Conservation (phyloP, 1,140 invertebrate genomes). For the Ooceraea biroi region DNA sequence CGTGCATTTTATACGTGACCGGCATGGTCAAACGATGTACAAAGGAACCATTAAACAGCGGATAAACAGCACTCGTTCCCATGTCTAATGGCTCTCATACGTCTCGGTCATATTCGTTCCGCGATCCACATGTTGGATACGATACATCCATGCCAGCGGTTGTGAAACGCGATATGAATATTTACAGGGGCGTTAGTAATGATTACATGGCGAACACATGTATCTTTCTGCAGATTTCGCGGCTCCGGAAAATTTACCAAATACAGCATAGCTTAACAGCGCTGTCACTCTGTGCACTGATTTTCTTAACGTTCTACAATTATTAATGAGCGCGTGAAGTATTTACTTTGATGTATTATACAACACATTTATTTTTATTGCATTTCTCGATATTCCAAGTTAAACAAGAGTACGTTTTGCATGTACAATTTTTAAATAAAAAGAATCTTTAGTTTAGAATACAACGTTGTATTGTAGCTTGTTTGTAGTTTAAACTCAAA, state of each 20-base stretch:
- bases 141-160: constrained; percentile 48
- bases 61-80: constrained; percentile 69
- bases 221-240: constrained; percentile 24
- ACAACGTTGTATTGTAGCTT: too few species aligned
- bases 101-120: constrained; percentile 67
- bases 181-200: constrained; percentile 61
- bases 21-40: constrained; percentile 38
- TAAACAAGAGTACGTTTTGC: not conserved
- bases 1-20: constrained; percentile 56
- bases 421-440: not conserved
- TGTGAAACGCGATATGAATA: constrained; percentile 72
- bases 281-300: not conserved
- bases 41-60: constrained; percentile 66
- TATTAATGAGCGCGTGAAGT: not conserved
- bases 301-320: constrained; percentile 27
- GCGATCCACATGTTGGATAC: constrained; percentile 62
- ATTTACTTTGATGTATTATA: not conserved
- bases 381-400: not conserved
- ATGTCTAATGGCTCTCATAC: constrained; percentile 70
- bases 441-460: not conserved
- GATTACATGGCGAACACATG: constrained; percentile 48
- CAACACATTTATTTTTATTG: not conserved
- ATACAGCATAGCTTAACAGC: not conserved
- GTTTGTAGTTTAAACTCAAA: too few species aligned
- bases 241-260: constrained; percentile 16